phyloP scores from a whole-genome alignment of 1,140 invertebrate genomes.

The Papilio dardanus region DNA sequence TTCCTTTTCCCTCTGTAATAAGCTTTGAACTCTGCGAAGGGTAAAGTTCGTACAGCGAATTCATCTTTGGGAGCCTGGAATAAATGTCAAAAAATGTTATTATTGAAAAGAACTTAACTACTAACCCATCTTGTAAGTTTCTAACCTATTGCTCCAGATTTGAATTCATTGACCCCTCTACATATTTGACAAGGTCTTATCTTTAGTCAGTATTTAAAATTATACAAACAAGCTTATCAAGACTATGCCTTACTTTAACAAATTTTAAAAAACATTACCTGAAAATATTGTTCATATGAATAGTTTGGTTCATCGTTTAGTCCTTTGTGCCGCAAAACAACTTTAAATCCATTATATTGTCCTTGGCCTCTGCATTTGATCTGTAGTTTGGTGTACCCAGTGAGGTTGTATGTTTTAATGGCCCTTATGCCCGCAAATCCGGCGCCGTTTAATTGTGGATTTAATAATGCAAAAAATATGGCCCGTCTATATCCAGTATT shows the following conservation, averaged over 20 bases:
- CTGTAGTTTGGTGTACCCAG: slow-evolving; percentile 78
- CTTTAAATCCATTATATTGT: slow-evolving; percentile 83
- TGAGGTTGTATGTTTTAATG: slow-evolving; percentile 77
- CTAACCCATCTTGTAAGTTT: too few species aligned
- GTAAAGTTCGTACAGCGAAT: slow-evolving; percentile 81
- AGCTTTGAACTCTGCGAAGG: slow-evolving; percentile 84
- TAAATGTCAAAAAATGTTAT: not conserved
- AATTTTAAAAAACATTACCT: slow-evolving; percentile 65
- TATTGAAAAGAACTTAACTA: not conserved
- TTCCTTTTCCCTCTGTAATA: slow-evolving; percentile 84
- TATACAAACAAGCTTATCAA: not conserved
- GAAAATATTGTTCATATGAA: slow-evolving; percentile 87
- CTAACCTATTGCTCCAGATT: not conserved
- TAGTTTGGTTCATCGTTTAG: slow-evolving; percentile 82
- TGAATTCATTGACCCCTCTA: not conserved
- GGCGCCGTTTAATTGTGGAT: slow-evolving; percentile 88
- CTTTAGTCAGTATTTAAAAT: not conserved
- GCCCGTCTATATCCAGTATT: slow-evolving; percentile 85
- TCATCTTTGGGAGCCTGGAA: slow-evolving; percentile 81
- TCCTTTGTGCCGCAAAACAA: slow-evolving; percentile 84
- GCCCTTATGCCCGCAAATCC: slow-evolving; percentile 86
- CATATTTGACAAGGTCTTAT: not conserved
- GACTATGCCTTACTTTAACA: not conserved
- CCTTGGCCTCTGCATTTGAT: slow-evolving; percentile 85
- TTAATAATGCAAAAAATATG: slow-evolving; percentile 86